Evolutionary conservation across 2,888 invertebrate species (phyloP), one percentile per base, ranked within the genome.

Genomic region (Meteorus colon): DNA sequence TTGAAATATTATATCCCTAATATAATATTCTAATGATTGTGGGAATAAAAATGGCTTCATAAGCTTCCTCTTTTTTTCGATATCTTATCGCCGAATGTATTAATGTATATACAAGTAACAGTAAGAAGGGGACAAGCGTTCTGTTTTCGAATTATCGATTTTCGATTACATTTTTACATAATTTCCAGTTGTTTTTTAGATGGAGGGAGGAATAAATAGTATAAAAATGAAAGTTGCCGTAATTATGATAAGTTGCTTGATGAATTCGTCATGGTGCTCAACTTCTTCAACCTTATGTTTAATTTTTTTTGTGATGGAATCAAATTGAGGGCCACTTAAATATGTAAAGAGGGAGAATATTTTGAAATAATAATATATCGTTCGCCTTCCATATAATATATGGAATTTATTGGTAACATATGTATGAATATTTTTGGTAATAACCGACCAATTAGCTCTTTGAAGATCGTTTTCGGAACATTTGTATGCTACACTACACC

Each of bases 401-500:
- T 41, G 4, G 41, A 12, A 41, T 41, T 12, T 41, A 27, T 31
- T 5, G n/a, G 27, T 62, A 62, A 24, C 12, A 29, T n/a, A 19
- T 60, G 4, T 62, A 27, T 8, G 27, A 62, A 62, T 62, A n/a
- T 24, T 60, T 60, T 29, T 24, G 10, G 12, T 60, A 24, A 29
- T 60, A 60, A 12, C 12, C 59, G 8, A 48, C 63, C 74, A 74
- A 79, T 79, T 72, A 41, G 66, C 68, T 41, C 37, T 48, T 66
- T 34, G 66, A 16, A 51, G 27, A 45, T 69, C 48, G 48, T 63
- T 48, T 12, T 27, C 29, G 19, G 73, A 19, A 66, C 60, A 67
- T 66, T 77, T 55, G 29, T 59, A 37, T 55, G 4, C 48, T 16
- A 8, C 67, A 78, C 67, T 29, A 27, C 65, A 24, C 29, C 37